These are phyloP conservation scores for Holotrichia oblita DNA, from an alignment of 1,140 invertebrate species.

Conservation along the genomic window DNA sequence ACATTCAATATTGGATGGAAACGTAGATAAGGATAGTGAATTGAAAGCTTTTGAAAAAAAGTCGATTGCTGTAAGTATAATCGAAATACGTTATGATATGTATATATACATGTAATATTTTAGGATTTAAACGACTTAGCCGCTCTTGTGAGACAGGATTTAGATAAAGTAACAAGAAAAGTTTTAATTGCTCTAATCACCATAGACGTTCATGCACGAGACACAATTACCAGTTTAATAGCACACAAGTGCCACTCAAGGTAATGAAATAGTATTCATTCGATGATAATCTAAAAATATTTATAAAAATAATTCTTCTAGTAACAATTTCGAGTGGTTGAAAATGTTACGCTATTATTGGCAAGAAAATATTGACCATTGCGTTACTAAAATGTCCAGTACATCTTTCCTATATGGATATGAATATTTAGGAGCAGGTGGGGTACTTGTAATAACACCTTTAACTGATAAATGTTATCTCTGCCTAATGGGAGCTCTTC, in stretches of 20 bases:
- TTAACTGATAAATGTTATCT: constrained; percentile 89
- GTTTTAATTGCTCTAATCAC: constrained; percentile 86
- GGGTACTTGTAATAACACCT: constrained; percentile 83
- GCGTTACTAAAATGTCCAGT: constrained; percentile 80
- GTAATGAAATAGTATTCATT: constrained; percentile 59
- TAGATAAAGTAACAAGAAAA: constrained; percentile 75
- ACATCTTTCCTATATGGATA: constrained; percentile 87
- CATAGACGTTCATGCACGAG: constrained; percentile 86
- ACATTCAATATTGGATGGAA: constrained; percentile 74
- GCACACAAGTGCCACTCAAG: constrained; percentile 69
- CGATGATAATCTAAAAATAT: no score
- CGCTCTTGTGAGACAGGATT: constrained; percentile 75
- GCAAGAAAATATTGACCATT: constrained; percentile 79
- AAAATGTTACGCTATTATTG: constrained; percentile 94
- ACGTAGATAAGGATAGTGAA: constrained; percentile 62
- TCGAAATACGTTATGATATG: constrained; percentile 53
- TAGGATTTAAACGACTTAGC: constrained; percentile 82
- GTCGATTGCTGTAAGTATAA: constrained; percentile 60
- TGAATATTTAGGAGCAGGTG: constrained; percentile 89
- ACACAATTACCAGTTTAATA: constrained; percentile 80
- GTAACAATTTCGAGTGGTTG: constrained; percentile 85
- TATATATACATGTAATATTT: neutral
- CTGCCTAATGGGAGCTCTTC: constrained; percentile 87
- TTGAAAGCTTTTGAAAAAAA: constrained; percentile 77
- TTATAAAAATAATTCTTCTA: constrained; percentile 52